phyloP scores from a whole-genome alignment of 2,797 vertebrate genomes.

The Cyprinella venusta region DNA sequence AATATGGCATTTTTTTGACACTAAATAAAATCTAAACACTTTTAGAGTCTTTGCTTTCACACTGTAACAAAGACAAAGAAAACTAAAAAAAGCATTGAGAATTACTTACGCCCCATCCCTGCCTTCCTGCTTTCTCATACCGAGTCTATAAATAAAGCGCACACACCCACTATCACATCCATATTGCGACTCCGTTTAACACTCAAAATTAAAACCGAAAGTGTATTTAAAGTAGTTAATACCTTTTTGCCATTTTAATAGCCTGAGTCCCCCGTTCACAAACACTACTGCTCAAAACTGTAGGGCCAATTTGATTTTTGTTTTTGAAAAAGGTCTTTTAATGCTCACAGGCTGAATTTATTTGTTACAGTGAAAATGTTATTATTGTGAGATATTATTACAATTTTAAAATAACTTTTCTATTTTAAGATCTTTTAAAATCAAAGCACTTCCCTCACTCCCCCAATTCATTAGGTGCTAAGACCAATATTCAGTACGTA shows the following conservation, averaged over 20 bases:
- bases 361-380: background rate
- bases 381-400: background rate
- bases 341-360: background rate
- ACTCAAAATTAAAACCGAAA: background rate
- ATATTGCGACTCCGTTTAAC: background rate
- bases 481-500: too few species aligned
- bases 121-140: slow-evolving; percentile 18
- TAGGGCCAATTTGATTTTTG: background rate
- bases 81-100: slow-evolving; percentile 8
- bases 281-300: background rate
- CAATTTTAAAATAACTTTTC: background rate
- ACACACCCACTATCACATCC: slow-evolving; percentile 17
- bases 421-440: background rate
- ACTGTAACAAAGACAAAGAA: slow-evolving; percentile 23
- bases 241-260: background rate
- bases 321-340: background rate
- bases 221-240: background rate
- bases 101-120: slow-evolving; percentile 11
- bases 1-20: background rate
- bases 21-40: background rate
- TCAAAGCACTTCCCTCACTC: background rate
- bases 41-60: background rate
- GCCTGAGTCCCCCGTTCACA: background rate
- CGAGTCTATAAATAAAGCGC: slow-evolving; percentile 33
- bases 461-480: background rate